phyloP scores from a whole-genome alignment of 2,888 invertebrate species.

The Odontomyia ornata region DNA sequence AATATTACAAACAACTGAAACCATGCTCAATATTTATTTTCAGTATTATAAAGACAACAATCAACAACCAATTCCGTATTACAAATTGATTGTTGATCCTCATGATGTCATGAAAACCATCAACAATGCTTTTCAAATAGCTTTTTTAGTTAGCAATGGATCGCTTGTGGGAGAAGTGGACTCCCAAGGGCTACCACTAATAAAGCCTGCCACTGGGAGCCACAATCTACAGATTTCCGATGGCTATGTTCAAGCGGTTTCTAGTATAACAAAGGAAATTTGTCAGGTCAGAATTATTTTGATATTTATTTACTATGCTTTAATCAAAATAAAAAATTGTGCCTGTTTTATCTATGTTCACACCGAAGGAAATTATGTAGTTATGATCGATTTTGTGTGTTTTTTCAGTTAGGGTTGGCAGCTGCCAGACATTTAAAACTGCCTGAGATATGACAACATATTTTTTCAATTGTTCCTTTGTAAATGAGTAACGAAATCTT shows the following conservation, averaged over 20 bases:
- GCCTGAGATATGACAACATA: no score
- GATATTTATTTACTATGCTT: no score
- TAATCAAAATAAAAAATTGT: no score
- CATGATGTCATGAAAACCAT: conserved; percentile 67
- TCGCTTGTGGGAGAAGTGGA: conserved; percentile 64
- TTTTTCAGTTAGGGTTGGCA: no score
- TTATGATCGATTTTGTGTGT: no score
- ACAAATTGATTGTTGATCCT: conserved; percentile 68
- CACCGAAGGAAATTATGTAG: no score
- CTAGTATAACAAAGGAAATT: conserved; percentile 1
- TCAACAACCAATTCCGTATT: conserved; percentile 66
- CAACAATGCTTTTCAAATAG: conserved; percentile 70
- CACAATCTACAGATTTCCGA: conserved; percentile 45
- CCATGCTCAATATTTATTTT: no score
- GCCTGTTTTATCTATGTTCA: no score
- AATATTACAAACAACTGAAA: neutral
- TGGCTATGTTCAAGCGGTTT: neutral
- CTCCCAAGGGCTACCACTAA: conserved; percentile 57
- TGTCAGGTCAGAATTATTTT: conserved; percentile 6
- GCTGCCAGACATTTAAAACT: no score
- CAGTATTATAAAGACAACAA: conserved; percentile 59
- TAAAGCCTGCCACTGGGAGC: conserved; percentile 52
- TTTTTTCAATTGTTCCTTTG: no score
- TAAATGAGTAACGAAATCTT: no score
- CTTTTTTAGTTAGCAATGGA: conserved; percentile 69